Conservation (phyloP, 1,140 invertebrate genomes). For the Danaus plexippus region DNA sequence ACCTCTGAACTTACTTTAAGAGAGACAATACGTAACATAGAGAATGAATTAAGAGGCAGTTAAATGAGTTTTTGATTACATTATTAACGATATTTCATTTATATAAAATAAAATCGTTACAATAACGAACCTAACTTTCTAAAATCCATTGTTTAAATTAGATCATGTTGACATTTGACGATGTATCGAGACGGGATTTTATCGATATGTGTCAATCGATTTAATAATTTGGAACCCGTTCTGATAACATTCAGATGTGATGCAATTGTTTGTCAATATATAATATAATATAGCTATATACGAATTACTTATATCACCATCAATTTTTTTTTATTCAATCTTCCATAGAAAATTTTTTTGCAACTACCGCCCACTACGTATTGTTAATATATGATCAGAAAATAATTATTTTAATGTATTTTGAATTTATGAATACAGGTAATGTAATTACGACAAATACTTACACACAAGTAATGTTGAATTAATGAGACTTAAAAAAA, state of each 20-base stretch:
- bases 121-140: neutral
- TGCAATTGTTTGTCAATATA: constrained; percentile 6
- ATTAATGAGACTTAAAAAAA: neutral
- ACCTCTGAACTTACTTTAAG: constrained; percentile 10
- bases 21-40: constrained; percentile 7
- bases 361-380: no score
- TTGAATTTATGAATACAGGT: neutral
- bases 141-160: constrained; percentile 13
- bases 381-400: no score
- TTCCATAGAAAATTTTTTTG: no score
- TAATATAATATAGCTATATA: no score
- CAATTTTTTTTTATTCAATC: no score
- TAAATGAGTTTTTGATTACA: constrained; percentile 1
- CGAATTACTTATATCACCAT: no score
- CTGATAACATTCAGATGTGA: constrained; percentile 20
- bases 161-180: constrained; percentile 25
- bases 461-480: neutral
- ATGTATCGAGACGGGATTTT: constrained; percentile 20
- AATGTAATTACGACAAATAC: neutral
- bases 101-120: constrained; percentile 1
- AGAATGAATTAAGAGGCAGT: constrained; percentile 7
- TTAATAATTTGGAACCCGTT: constrained; percentile 15
- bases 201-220: constrained; percentile 25
- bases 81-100: constrained; percentile 1
- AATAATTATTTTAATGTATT: neutral